phyloP scores from a whole-genome alignment of 2,888 invertebrate genomes.

The Melanotus villosus region DNA sequence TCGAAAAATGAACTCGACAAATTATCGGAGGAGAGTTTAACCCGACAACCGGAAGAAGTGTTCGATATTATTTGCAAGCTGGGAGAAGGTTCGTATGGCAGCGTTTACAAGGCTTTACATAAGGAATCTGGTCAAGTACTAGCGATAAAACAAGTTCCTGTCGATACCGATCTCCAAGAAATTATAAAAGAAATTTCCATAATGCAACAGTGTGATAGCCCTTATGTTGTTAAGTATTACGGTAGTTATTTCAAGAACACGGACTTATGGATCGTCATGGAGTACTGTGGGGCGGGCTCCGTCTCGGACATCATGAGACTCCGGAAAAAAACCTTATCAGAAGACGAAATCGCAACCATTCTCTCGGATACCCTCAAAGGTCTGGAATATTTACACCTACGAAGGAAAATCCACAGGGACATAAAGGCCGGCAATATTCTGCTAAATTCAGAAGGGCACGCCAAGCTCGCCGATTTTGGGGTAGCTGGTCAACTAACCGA shows the following conservation, averaged over 20 bases:
- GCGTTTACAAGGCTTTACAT: slow-evolving; percentile 98
- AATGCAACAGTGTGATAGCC: slow-evolving; percentile 99
- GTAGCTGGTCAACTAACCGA: slow-evolving; percentile 98
- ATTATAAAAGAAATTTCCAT: slow-evolving; percentile 99
- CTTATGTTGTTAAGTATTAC: slow-evolving; percentile 99
- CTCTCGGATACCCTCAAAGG: slow-evolving; percentile 96
- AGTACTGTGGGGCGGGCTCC: slow-evolving; percentile 99
- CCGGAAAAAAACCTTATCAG: slow-evolving; percentile 94
- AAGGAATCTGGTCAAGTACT: slow-evolving; percentile 96
- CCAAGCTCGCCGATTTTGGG: slow-evolving; percentile 98
- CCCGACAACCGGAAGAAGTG: slow-evolving; percentile 98
- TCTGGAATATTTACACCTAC: slow-evolving; percentile 94
- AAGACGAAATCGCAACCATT: slow-evolving; percentile 97
- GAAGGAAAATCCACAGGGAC: slow-evolving; percentile 97
- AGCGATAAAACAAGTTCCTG: slow-evolving; percentile 99
- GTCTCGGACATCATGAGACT: slow-evolving; percentile 99
- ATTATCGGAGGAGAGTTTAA: slow-evolving; percentile 96
- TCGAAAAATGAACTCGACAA: slow-evolving; percentile 87
- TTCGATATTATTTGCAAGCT: slow-evolving; percentile 99
- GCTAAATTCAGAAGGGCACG: slow-evolving; percentile 97
- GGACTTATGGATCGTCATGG: slow-evolving; percentile 99
- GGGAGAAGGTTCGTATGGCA: slow-evolving; percentile 98
- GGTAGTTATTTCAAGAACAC: slow-evolving; percentile 99
- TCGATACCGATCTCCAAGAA: slow-evolving; percentile 98
- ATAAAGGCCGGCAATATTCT: slow-evolving; percentile 99